These are phyloP conservation scores for Corticium candelabrum DNA, from an alignment of 37 sponge, comb jelly and placozoan genomes.

Conservation along the genomic window DNA sequence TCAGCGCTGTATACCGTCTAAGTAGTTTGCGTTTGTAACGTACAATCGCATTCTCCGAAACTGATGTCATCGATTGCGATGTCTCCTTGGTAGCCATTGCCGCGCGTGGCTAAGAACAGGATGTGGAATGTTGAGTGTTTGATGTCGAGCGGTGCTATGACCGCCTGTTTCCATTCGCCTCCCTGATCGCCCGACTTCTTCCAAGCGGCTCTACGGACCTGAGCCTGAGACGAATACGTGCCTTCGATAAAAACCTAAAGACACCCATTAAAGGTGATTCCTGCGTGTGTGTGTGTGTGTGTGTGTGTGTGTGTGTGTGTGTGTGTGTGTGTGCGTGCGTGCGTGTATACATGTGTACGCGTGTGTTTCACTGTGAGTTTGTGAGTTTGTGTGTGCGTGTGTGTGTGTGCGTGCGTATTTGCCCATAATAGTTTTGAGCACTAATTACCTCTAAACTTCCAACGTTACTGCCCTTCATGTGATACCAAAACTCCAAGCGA, in stretches of 20 bases:
- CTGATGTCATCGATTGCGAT: slow-evolving; percentile 30
- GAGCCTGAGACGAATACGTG: too few relatives aligned
- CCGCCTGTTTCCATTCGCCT: not conserved
- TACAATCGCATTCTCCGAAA: not conserved
- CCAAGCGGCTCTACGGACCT: too few relatives aligned
- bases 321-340: too few relatives aligned
- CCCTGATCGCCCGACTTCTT: not conserved
- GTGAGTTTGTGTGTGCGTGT: too few relatives aligned
- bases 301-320: too few relatives aligned
- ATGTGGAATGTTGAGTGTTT: not conserved
- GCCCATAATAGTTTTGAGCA: not conserved
- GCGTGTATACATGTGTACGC: too few relatives aligned
- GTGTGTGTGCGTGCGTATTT: too few relatives aligned
- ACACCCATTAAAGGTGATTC: too few relatives aligned
- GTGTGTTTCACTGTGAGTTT: too few relatives aligned
- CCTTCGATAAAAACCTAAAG: too few relatives aligned
- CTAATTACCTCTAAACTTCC: not conserved
- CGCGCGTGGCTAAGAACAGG: not conserved
- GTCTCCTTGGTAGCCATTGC: slow-evolving; percentile 16
- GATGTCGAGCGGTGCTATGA: not conserved
- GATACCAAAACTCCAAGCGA: slow-evolving; percentile 5
- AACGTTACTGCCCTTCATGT: not conserved
- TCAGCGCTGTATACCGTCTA: not conserved
- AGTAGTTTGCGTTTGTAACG: not conserved
- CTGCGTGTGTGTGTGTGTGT: too few relatives aligned